Conservation (phyloP, 2,113 vertebrate species). For the Pandion haliaetus region DNA sequence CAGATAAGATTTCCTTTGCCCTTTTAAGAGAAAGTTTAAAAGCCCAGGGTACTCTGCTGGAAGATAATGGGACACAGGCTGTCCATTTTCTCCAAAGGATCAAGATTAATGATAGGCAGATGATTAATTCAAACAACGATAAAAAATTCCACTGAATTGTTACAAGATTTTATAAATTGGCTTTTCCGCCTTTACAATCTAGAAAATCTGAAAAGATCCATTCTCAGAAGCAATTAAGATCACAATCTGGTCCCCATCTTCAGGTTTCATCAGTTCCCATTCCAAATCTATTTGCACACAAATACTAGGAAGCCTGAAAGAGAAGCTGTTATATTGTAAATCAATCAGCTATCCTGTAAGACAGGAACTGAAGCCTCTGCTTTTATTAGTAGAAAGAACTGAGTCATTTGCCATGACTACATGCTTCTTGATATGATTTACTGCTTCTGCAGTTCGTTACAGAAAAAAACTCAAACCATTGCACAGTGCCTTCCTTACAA, state of each 20-base stretch:
- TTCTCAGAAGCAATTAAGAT: conserved; percentile 54
- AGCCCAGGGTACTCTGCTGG: conserved; percentile 10
- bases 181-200: conserved; percentile 8
- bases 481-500: background rate
- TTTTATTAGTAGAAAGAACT: conserved; percentile 48
- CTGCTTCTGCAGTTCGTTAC: background rate
- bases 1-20: conserved; percentile 47
- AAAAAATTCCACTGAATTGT: conserved; percentile 25
- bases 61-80: conserved; percentile 17
- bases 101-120: conserved; percentile 23
- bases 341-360: conserved; percentile 49
- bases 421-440: conserved; percentile 30
- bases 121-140: conserved; percentile 22
- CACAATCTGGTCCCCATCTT: conserved; percentile 11
- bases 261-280: conserved; percentile 10
- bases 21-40: conserved; percentile 52
- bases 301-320: conserved; percentile 26
- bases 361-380: conserved; percentile 25
- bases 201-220: conserved; percentile 9
- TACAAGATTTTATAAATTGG: conserved; percentile 28
- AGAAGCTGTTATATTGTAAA: conserved; percentile 53
- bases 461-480: background rate
- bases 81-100: background rate
- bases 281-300: conserved; percentile 50
- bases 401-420: conserved; percentile 47